These are phyloP conservation scores for Spinibarbus caldwelli DNA, from an alignment of 2,797 vertebrate species.

Conservation along the genomic window DNA sequence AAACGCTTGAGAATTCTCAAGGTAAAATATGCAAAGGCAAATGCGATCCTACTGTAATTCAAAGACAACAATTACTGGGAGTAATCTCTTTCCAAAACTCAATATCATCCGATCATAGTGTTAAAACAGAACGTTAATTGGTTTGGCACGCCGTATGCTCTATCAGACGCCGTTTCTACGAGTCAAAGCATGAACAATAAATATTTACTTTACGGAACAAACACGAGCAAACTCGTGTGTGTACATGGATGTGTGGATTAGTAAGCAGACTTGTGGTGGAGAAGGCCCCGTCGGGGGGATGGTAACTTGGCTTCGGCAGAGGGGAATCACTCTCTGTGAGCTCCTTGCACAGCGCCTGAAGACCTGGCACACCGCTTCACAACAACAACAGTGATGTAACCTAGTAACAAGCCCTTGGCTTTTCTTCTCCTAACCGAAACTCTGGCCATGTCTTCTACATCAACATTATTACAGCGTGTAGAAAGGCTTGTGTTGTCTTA, in stretches of 20 bases:
- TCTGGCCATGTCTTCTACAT: conserved; percentile 79
- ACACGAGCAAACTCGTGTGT: conserved; percentile 53
- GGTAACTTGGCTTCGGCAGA: conserved; percentile 75
- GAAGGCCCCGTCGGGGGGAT: conserved; percentile 73
- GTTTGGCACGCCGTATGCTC: conserved; percentile 46
- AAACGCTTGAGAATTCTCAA: not conserved
- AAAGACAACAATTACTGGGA: not conserved
- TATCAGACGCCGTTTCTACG: conserved; percentile 61
- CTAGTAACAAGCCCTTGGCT: conserved; percentile 82
- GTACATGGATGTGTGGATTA: conserved; percentile 51
- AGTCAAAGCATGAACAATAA: conserved; percentile 70
- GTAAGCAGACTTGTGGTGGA: conserved; percentile 66
- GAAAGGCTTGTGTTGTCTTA: conserved; percentile 78
- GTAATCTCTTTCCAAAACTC: conserved; percentile 11
- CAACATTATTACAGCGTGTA: conserved; percentile 68
- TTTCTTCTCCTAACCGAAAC: conserved; percentile 76
- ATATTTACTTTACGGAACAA: conserved; percentile 71
- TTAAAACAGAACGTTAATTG: conserved; percentile 25
- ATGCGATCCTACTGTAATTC: not conserved
- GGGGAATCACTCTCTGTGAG: conserved; percentile 73
- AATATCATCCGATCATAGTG: conserved; percentile 14
- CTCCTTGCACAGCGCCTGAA: conserved; percentile 77
- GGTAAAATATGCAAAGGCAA: conserved; percentile 6
- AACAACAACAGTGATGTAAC: conserved; percentile 83
- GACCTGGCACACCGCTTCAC: conserved; percentile 78